Evolutionary conservation across 2,113 vertebrate species (phyloP), one percentile per base, ranked within the genome.

Genomic region (Clupea harengus): DNA sequence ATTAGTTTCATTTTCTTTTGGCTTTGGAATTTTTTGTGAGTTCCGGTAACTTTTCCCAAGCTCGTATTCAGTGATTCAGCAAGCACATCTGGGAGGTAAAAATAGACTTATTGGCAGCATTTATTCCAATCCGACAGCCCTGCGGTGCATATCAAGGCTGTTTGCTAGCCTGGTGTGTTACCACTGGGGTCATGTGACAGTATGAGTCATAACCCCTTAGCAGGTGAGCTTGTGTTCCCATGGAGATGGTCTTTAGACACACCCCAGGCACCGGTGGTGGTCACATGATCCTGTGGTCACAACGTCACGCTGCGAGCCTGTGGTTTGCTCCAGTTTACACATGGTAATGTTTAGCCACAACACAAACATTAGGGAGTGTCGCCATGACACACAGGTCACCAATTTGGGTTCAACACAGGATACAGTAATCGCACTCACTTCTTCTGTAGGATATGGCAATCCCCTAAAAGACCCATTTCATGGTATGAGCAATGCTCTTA

Each of bases 331-430:
- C 90, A 87, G 87, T 93, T 93, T 91, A 88, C 91, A 91, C 89
- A 90, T 91, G 91, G 88, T 94, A 92, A 93, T 94, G 93, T 94
- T 94, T 94, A 92, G 91, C 91, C 89, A 81, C 1, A 84, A 25
- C 87, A 87, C 91, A 94, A 93, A 94, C 92, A 95, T 88, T 44
- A 84, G 87, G 93, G 92, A 91, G 93, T 92, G 92, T 92, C 88
- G 8, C 90, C 49, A 91, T 94, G 92, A 93, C 91, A 93, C 92
- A 94, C 44, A 84, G 81, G 85, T 90, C 88, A 90, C 80, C 39
- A 82, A 87, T 87, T 90, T 80, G 89, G 82, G 85, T 90, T 93
- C 86, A 92, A 86, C 83, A 80, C 49, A 88, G 84, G 83, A 87
- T 84, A 85, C 22, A 67, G 64, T 28, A 25, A 67, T 60, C 54